These are phyloP conservation scores for Netelia melanura DNA, from an alignment of 2,888 invertebrate genomes.

Conservation along the genomic window DNA sequence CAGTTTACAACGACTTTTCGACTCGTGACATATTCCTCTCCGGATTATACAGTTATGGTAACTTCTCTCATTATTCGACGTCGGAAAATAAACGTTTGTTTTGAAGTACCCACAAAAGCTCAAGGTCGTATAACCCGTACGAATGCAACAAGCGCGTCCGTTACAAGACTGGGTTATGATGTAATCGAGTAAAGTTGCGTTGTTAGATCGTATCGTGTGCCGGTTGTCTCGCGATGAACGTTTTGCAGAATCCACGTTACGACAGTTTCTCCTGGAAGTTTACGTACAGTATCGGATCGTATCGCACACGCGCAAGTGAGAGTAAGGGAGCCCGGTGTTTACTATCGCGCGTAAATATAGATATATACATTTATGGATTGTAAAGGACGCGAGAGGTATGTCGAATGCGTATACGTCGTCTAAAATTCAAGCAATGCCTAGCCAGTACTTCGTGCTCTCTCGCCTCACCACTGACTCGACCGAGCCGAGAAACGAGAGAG, in stretches of 20 bases:
- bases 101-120: constrained; percentile 1
- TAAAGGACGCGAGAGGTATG: constrained; percentile 35
- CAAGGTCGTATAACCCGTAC: constrained; percentile 38
- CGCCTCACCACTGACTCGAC: constrained; percentile 63
- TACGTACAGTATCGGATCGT: neutral
- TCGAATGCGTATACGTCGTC: constrained; percentile 52
- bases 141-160: constrained; percentile 11
- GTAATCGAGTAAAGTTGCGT: constrained; percentile 30
- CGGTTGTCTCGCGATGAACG: constrained; percentile 11
- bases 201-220: constrained; percentile 16
- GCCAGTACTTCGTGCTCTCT: constrained; percentile 19
- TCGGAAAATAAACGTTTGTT: neutral
- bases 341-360: neutral
- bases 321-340: constrained; percentile 24
- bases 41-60: neutral
- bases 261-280: constrained; percentile 3
- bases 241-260: constrained; percentile 38
- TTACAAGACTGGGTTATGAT: constrained; percentile 32
- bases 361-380: neutral
- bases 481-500: constrained; percentile 49
- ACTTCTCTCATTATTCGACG: neutral
- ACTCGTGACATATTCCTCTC: neutral
- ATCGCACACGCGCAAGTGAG: constrained; percentile 32
- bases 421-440: constrained; percentile 72
- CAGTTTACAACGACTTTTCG: neutral